Base-by-base conservation (phyloP, 2,797 vertebrate genomes). In the Premnoplex brunnescens region DNA sequence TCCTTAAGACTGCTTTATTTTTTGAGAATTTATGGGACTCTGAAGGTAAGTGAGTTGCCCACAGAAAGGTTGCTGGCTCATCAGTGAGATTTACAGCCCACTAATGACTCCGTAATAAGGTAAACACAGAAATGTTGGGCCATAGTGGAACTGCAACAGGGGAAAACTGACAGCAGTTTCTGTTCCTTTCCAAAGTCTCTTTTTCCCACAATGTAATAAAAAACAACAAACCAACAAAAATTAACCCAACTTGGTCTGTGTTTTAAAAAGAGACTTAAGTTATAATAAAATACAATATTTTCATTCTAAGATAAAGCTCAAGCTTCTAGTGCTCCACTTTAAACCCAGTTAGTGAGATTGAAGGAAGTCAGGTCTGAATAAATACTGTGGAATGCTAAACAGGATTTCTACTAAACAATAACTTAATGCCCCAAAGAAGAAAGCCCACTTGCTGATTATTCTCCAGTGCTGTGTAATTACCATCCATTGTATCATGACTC, bases 31-130 rank as follows among this genome's bases (percentile, higher is more conserved):
- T 95, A 80, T 81, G 58, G 26, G 64, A 37, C 62, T 77, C 64
- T 63, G 51, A 89, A 92, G 51, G 72, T 84, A 63, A 66, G 22
- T 0, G 0, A 49, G 69, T 66, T 83, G 54, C 85, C 54, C 66
- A 56, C 48, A 62, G 91, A 89, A 88, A 89, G 69, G 54, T 17
- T 88, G 36, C 43, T 92, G 85, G 85, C 76, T 93, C 66, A 73
- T 95, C 95, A 75, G n/a, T 46, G 79, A 89, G 76, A 94, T 91
- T 89, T 94, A 93, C 34, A 86, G 44, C 52, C 73, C 59, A 49
- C 66, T 93, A 93, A 92, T 93, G 81, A 36, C 69, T 78, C 30
- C 0, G 0, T 78, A 68, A 89, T 52, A 91, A 81, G 58, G 85
- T 78, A 93, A 96, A 92, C 59, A n/a, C 32, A 69, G 82, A 76